phyloP scores from a whole-genome alignment of 2,797 vertebrate genomes.

The Moxostoma hubbsi region DNA sequence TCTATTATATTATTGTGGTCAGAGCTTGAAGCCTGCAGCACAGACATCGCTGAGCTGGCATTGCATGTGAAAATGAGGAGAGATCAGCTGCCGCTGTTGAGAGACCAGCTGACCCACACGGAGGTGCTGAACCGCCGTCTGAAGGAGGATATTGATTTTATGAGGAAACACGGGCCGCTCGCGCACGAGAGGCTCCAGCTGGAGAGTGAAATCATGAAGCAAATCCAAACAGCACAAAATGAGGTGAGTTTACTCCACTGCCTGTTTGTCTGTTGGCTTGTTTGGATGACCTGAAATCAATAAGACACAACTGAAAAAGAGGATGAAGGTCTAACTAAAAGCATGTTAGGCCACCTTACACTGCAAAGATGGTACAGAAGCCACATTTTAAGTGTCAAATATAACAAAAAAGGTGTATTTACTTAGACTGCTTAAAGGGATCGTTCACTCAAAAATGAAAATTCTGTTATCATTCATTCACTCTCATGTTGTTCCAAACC shows the following conservation, averaged over 20 bases:
- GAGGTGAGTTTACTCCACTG: slow-evolving; percentile 64
- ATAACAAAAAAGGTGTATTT: too few species aligned
- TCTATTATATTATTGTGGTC: slow-evolving; percentile 40
- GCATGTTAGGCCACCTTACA: not conserved
- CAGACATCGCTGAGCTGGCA: slow-evolving; percentile 70
- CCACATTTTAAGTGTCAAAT: too few species aligned
- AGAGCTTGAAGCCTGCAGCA: slow-evolving; percentile 69
- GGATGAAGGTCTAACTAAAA: not conserved
- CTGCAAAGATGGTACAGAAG: too few species aligned
- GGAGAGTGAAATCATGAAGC: slow-evolving; percentile 55
- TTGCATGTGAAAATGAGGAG: slow-evolving; percentile 67
- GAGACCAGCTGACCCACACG: slow-evolving; percentile 53
- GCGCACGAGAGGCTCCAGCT: slow-evolving; percentile 66
- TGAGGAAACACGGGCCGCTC: slow-evolving; percentile 74
- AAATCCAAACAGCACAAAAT: slow-evolving; percentile 51
- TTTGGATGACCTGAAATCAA: slow-evolving; percentile 39
- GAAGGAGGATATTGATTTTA: slow-evolving; percentile 67
- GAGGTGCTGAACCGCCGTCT: slow-evolving; percentile 65
- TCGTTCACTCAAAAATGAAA: too few species aligned
- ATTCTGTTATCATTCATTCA: too few species aligned
- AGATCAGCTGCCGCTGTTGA: slow-evolving; percentile 52
- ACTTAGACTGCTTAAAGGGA: too few species aligned
- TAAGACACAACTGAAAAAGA: slow-evolving; percentile 17
- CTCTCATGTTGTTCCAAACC: too few species aligned
- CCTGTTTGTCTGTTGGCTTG: slow-evolving; percentile 31